These are phyloP conservation scores for Parnassius glacialis DNA, from an alignment of 2,888 invertebrate genomes.

Conservation along the genomic window DNA sequence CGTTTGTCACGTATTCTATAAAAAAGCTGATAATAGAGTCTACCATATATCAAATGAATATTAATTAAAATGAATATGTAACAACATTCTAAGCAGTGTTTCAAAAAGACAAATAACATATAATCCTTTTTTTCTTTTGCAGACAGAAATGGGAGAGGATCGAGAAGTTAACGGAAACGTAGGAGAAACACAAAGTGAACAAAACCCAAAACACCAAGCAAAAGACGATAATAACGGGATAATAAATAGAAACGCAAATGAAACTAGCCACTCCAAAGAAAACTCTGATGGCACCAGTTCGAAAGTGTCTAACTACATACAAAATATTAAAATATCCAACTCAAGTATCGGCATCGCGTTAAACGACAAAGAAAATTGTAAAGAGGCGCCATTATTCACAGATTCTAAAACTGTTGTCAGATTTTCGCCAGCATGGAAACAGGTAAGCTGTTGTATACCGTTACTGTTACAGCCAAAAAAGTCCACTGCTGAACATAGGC, in stretches of 20 bases:
- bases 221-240: conserved; percentile 10
- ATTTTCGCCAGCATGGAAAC: conserved; percentile 73
- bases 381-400: conserved; percentile 51
- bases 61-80: too few relatives aligned
- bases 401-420: conserved; percentile 61
- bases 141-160: conserved; percentile 39
- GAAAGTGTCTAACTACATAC: conserved; percentile 49
- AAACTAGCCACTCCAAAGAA: conserved; percentile 2
- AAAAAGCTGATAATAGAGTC: too few relatives aligned
- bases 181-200: conserved; percentile 9
- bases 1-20: too few relatives aligned
- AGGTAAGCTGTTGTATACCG: conserved; percentile 48
- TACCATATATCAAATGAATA: too few relatives aligned
- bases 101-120: too few relatives aligned
- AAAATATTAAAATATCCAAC: conserved; percentile 56
- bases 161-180: conserved; percentile 32
- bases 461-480: not conserved
- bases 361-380: conserved; percentile 41
- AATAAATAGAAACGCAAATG: conserved; percentile 3
- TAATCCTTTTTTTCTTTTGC: conserved; percentile 23
- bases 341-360: conserved; percentile 49
- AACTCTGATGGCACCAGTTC: conserved; percentile 17
- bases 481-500: too few relatives aligned
- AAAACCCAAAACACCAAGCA: conserved; percentile 6
- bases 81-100: too few relatives aligned